A percentile compares a stretch with the other conserved stretches of the same genome.
Conservation (phyloP, 2,797 vertebrate species). For the Oophaga sylvatica region DNA sequence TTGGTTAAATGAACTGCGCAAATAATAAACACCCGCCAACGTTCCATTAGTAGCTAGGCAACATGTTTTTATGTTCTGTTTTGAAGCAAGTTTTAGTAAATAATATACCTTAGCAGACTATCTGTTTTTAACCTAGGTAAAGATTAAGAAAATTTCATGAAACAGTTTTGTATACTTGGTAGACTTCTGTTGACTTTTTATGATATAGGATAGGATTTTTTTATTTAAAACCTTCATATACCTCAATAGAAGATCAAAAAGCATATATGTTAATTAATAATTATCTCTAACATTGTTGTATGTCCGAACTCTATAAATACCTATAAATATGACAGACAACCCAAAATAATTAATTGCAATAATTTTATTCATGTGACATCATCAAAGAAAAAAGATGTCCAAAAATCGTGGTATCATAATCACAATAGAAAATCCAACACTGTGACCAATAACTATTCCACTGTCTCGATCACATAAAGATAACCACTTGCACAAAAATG, state of each 20-base stretch:
- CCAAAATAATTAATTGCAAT: no score
- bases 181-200: neutral
- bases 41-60: conserved; percentile 61
- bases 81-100: conserved; percentile 55
- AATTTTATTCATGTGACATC: no score
- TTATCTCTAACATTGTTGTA: no score
- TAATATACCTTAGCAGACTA: conserved; percentile 48
- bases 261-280: no score
- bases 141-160: conserved; percentile 30
- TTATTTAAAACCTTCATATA: neutral
- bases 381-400: no score
- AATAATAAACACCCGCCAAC: conserved; percentile 55
- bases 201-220: neutral
- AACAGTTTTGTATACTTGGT: conserved; percentile 5
- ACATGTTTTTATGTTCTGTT: conserved; percentile 56
- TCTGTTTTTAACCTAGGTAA: conserved; percentile 44
- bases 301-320: no score
- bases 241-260: neutral
- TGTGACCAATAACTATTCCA: no score
- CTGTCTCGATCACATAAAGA: no score
- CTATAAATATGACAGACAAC: no score
- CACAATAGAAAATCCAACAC: no score
- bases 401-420: no score
- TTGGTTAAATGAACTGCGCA: conserved; percentile 59
- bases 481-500: no score